These are phyloP conservation scores for Alouatta palliata DNA, from an alignment of 2,113 vertebrate genomes.

Conservation along the genomic window DNA sequence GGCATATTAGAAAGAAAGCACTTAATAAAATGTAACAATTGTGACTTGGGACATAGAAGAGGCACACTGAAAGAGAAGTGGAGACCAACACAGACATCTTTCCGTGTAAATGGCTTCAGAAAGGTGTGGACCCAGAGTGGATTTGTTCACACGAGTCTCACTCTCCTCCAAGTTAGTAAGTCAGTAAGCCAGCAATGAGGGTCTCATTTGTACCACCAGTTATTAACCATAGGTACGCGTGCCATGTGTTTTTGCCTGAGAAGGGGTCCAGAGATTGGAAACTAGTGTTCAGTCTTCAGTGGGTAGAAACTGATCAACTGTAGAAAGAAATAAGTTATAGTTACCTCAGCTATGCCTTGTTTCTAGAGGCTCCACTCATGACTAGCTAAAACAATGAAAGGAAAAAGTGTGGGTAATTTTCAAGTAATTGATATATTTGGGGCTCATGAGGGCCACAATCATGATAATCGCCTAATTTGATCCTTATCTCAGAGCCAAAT, in stretches of 20 bases:
- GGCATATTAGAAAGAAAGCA: neutral
- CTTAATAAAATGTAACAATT: neutral
- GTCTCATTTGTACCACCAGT: neutral
- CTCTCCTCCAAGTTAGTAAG: neutral
- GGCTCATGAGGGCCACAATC: rapidly evolving
- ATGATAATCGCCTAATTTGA: neutral
- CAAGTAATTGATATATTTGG: neutral
- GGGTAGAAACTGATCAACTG: neutral
- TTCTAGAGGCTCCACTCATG: neutral
- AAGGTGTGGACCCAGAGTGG: neutral
- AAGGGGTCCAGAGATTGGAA: neutral
- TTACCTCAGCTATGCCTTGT: neutral
- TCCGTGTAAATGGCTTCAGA: neutral
- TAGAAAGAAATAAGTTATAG: neutral
- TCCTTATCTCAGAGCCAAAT: neutral
- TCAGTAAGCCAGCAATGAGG: neutral
- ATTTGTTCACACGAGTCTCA: neutral
- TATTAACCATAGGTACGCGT: neutral
- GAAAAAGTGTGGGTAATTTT: neutral
- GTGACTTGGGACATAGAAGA: neutral
- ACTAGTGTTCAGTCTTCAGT: neutral
- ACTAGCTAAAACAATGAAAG: neutral
- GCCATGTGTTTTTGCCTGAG: neutral
- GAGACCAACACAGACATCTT: neutral
- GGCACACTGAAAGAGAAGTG: slow-evolving; percentile 36